phyloP scores from a whole-genome alignment of 2,888 invertebrate genomes.

The Cryptocheilus praepositus region DNA sequence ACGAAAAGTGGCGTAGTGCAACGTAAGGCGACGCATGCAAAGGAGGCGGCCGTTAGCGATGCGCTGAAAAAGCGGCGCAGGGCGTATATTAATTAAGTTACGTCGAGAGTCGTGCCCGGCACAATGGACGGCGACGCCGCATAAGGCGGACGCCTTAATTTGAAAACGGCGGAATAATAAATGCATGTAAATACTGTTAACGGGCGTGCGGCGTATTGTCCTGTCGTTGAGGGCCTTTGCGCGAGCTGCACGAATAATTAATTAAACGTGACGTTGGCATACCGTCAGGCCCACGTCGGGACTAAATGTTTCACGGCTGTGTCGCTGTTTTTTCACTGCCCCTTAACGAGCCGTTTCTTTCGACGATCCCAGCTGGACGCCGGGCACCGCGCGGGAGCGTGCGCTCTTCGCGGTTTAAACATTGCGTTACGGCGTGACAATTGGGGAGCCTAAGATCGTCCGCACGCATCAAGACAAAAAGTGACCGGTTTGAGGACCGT shows the following conservation, averaged over 20 bases:
- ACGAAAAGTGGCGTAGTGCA: too few species aligned
- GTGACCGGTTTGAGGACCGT: too few species aligned
- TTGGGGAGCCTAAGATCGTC: too few species aligned
- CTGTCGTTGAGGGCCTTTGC: slow-evolving; percentile 20
- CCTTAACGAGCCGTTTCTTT: too few species aligned
- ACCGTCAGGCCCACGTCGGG: slow-evolving; percentile 19
- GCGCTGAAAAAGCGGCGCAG: background rate
- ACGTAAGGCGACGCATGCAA: too few species aligned
- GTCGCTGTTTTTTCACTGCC: too few species aligned
- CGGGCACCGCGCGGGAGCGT: too few species aligned
- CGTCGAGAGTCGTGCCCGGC: slow-evolving; percentile 10
- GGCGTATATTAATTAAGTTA: slow-evolving; percentile 33
- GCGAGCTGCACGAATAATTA: slow-evolving; percentile 24
- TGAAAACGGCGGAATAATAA: slow-evolving; percentile 35
- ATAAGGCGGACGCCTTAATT: slow-evolving; percentile 37
- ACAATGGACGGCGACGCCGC: slow-evolving; percentile 22
- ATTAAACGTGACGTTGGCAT: slow-evolving; percentile 20
- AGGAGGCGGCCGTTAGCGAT: too few species aligned
- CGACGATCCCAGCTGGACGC: too few species aligned
- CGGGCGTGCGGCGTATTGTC: slow-evolving; percentile 23
- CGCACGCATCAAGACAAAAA: too few species aligned
- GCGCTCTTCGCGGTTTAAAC: too few species aligned
- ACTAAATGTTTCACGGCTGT: too few species aligned
- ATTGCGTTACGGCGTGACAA: slow-evolving; percentile 29
- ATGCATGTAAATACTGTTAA: slow-evolving; percentile 6